Base-by-base conservation (phyloP, 2,888 invertebrate species). In the Tenthredo mesomela region DNA sequence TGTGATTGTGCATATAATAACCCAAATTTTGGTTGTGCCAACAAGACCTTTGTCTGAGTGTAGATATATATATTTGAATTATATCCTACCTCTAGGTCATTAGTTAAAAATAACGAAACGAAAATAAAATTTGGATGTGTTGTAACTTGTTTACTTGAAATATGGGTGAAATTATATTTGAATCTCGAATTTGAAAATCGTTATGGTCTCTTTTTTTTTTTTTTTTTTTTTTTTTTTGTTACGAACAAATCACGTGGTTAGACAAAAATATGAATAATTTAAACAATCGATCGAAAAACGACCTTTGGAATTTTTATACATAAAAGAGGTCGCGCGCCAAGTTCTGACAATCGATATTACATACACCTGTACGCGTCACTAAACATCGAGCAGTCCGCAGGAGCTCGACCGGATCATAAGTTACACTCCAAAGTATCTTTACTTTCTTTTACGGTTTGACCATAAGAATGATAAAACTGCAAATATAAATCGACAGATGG, bases 341-440 rank as follows among this genome's bases (percentile, higher is more conserved):
- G 25, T 70, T 70, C 70, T 29, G 18, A 70, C n/a, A 70, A 70
- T 70, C 37, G n/a, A 70, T 18, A 70, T 70, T 70, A 70, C 70
- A 33, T 15, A 12, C 70, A 33, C 29, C n/a, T 33, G 29, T 37
- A 37, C 33, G 70, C 37, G 37, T 37, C 37, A 29, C 33, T 70
- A 9, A 37, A 70, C 33, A 29, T 70, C 37, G n/a, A 70, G 37
- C 0, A 9, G 33, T 33, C 12, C 37, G 70, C 21, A 61, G 21
- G 29, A 70, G 33, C 70, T 37, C n/a, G 15, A 61, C 25, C 25
- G 61, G 25, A 61, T 9, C 21, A 61, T 25, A 61, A 61, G 25
- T 61, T 61, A 70, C 10, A 37, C 1, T 18, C 18, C 33, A 37
- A 33, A 70, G 37, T n/a, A n/a, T 70, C 33, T 70, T 70, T 37